Conservation (phyloP, 2,888 invertebrate species). For the Lasioglossum morio region DNA sequence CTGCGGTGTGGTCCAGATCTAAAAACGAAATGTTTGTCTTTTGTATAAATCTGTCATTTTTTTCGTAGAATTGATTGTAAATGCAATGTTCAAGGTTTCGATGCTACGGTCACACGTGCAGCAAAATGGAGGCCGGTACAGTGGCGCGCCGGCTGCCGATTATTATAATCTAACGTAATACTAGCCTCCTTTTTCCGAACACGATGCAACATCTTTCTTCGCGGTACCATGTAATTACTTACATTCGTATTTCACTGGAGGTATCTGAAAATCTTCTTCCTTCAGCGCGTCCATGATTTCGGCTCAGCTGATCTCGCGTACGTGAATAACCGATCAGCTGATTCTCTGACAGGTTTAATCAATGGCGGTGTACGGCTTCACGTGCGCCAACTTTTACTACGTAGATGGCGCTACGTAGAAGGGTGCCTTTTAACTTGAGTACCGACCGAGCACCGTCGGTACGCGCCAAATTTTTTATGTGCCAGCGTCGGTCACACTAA, state of each 20-base stretch:
- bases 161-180: conserved; percentile 7
- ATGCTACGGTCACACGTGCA: conserved; percentile 19
- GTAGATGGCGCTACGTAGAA: conserved; percentile 69
- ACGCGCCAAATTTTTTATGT: background rate
- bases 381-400: conserved; percentile 34
- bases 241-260: conserved; percentile 93
- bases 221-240: conserved; percentile 82
- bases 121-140: conserved; percentile 56
- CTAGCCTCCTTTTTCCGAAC: background rate
- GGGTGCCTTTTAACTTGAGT: conserved; percentile 22
- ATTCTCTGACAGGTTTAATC: conserved; percentile 77
- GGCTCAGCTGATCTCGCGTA: conserved; percentile 82
- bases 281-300: conserved; percentile 83
- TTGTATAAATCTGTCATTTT: background rate
- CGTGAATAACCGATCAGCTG: conserved; percentile 82
- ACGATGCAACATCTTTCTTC: background rate
- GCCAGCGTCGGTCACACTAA: too few species aligned
- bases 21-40: conserved; percentile 78
- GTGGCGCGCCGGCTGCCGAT: conserved; percentile 37
- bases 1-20: conserved; percentile 99
- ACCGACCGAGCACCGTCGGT: conserved; percentile 48
- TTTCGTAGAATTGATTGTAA: background rate
- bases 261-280: conserved; percentile 88
- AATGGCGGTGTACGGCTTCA: conserved; percentile 60
- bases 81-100: background rate